These are phyloP conservation scores for Leptinotarsa defecta DNA, from an alignment of 1,140 invertebrate species.

Conservation along the genomic window DNA sequence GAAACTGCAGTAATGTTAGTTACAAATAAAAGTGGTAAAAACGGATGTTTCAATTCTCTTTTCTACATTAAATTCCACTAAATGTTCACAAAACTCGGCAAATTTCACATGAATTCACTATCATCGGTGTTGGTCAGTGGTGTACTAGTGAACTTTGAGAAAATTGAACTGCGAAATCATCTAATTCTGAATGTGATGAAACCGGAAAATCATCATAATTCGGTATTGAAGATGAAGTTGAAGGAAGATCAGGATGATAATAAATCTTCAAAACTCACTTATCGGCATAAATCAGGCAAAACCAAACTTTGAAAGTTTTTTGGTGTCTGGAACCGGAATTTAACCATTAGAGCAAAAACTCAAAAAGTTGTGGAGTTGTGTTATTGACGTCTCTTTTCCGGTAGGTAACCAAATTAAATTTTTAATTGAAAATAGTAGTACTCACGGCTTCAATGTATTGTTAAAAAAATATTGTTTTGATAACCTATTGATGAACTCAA, in stretches of 20 bases:
- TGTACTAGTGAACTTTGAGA: constrained; percentile 14
- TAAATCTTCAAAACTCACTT: neutral
- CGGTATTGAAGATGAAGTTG: constrained; percentile 7
- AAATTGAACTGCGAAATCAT: constrained; percentile 9
- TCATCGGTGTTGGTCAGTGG: constrained; percentile 10
- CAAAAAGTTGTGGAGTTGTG: neutral
- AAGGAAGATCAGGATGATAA: constrained; percentile 3
- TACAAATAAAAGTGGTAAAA: no score
- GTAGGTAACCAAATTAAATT: no score
- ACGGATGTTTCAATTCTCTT: no score
- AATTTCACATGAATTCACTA: neutral
- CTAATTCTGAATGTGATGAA: constrained; percentile 11
- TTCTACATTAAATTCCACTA: no score
- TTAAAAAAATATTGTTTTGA: no score
- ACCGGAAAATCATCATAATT: constrained; percentile 11
- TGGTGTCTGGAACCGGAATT: neutral
- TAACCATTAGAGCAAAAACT: neutral
- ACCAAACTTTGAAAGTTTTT: neutral
- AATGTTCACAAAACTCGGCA: neutral
- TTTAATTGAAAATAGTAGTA: no score
- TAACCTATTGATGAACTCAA: no score
- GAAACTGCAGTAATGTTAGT: no score
- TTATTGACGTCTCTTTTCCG: no score
- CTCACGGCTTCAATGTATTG: no score
- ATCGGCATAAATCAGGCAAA: neutral